These are phyloP conservation scores for Thermophis baileyi DNA, from an alignment of 2,113 vertebrate genomes.

Conservation along the genomic window DNA sequence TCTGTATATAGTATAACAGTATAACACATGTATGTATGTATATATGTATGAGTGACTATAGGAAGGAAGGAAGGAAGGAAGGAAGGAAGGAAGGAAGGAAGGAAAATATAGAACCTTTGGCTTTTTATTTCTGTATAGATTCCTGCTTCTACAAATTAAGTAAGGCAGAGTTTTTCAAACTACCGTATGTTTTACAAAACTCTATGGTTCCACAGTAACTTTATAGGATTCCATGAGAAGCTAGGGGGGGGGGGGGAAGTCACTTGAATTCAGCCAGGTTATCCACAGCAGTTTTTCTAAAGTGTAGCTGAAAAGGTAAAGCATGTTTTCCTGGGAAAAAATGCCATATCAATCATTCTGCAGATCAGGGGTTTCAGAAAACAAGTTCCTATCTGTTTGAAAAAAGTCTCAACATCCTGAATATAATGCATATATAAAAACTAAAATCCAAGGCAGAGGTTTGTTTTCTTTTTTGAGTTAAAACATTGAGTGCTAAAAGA, in stretches of 20 bases:
- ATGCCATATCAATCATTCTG: not conserved
- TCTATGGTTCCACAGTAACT: too few species aligned
- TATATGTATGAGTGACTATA: too few species aligned
- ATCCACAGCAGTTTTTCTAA: not conserved
- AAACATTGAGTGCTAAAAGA: not conserved
- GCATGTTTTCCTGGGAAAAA: not conserved
- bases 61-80: not conserved
- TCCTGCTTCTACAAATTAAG: not conserved
- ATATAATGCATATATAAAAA: not conserved
- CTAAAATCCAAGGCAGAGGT: not conserved
- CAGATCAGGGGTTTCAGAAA: not conserved
- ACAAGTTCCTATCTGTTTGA: not conserved
- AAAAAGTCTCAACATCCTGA: not conserved
- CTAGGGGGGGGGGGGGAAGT: accelerated
- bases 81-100: not conserved
- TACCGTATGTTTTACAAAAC: not conserved
- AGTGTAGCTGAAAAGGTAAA: not conserved
- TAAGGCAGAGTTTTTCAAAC: not conserved
- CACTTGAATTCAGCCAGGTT: not conserved
- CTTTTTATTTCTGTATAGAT: not conserved
- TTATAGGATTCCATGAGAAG: not conserved
- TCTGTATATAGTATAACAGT: not conserved
- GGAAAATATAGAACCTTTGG: not conserved
- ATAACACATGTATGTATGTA: too few species aligned
- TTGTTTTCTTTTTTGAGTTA: not conserved